phyloP scores from a whole-genome alignment of 2,888 invertebrate genomes.

The Sinohyriopsis cumingii region DNA sequence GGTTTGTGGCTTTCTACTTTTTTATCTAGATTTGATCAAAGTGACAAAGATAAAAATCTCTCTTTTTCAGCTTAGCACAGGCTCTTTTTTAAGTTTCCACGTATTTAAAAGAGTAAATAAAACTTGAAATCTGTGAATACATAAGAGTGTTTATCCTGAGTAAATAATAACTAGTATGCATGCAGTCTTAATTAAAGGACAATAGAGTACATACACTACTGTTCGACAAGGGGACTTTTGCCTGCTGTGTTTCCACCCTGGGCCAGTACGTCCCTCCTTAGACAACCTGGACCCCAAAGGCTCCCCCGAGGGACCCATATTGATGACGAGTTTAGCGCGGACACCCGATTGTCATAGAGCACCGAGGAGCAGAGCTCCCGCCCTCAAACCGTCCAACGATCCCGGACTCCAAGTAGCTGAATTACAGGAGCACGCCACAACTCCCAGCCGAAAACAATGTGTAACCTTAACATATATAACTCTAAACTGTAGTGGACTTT shows the following conservation, averaged over 20 bases:
- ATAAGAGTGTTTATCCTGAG: too few species aligned
- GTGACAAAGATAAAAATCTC: too few species aligned
- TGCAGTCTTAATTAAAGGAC: too few species aligned
- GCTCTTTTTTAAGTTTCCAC: too few species aligned
- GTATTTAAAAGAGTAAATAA: too few species aligned
- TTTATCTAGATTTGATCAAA: too few species aligned
- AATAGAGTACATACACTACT: conserved; percentile 98
- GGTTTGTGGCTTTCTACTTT: too few species aligned
- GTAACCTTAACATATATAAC: too few species aligned
- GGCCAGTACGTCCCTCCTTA: conserved; percentile 94
- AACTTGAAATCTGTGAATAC: too few species aligned
- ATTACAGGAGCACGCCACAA: conserved; percentile 92
- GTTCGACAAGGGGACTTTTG: conserved; percentile 98
- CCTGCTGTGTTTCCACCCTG: conserved; percentile 82
- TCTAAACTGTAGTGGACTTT: too few species aligned
- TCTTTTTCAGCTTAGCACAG: too few species aligned
- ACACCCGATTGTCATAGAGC: conserved; percentile 86
- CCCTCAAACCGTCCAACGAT: conserved; percentile 92
- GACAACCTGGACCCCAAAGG: conserved; percentile 87
- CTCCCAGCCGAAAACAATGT: neutral
- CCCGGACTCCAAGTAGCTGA: conserved; percentile 95
- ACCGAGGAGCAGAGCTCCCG: conserved; percentile 81
- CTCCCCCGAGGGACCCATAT: conserved; percentile 91
- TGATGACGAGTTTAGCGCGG: conserved; percentile 95
- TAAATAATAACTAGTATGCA: too few species aligned